Percentiles rank a stretch among this genome's conserved stretches.
Conservation (phyloP, 2,113 vertebrate genomes). For the Dromiciops gliroides region DNA sequence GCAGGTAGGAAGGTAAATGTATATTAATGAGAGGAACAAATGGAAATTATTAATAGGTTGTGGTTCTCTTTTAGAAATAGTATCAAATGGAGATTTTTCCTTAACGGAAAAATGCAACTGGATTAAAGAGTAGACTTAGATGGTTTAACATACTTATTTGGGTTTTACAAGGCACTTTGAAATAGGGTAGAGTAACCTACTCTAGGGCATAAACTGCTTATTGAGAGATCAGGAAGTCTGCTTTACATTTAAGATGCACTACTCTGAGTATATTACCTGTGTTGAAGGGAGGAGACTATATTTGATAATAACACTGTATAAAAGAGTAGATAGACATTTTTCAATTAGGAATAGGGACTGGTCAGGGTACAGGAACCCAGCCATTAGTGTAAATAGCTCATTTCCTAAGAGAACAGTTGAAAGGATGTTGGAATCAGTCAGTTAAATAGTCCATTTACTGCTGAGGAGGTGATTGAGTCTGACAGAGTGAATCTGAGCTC, state of each 20-base stretch:
- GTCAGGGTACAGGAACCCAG: neutral
- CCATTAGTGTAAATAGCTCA: neutral
- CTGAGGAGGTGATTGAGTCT: neutral
- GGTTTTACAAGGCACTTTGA: neutral
- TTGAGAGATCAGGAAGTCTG: neutral
- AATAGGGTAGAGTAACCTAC: neutral
- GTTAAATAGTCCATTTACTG: neutral
- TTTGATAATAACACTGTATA: neutral
- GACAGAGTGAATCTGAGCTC: neutral
- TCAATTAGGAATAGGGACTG: neutral
- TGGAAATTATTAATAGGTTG: neutral
- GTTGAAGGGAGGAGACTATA: neutral
- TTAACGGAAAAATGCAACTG: neutral
- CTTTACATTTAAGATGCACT: neutral
- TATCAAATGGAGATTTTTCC: neutral
- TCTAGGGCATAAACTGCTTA: neutral
- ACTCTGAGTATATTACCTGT: neutral
- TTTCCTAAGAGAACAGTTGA: neutral
- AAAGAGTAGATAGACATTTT: neutral
- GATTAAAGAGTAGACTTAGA: neutral
- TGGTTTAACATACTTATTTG: neutral
- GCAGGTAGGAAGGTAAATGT: neutral
- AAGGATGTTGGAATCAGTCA: neutral
- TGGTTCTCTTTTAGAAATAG: neutral
- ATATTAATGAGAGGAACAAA: neutral